A percentile compares a stretch with the other conserved stretches of the same genome.
Conservation (phyloP, 2,888 invertebrate genomes). For the Galeopsomyia nigrocyanea region DNA sequence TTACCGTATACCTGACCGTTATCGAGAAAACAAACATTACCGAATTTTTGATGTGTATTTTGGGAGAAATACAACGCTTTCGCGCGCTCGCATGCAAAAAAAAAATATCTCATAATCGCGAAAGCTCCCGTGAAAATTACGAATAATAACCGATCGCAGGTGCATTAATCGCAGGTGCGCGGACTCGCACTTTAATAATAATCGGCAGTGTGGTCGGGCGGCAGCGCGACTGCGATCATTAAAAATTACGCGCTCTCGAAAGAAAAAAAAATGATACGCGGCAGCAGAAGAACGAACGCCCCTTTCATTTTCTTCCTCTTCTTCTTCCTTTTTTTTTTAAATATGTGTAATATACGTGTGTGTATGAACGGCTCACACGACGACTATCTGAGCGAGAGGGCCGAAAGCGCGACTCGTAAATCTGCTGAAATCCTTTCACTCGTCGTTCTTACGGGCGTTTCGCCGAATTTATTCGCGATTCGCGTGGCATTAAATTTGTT, state of each 20-base stretch:
- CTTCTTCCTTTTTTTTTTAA: no score
- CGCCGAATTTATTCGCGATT: slow-evolving; percentile 38
- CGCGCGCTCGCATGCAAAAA: background rate
- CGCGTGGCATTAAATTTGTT: slow-evolving; percentile 37
- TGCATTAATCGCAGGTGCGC: slow-evolving; percentile 24
- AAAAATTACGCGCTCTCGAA: slow-evolving; percentile 27
- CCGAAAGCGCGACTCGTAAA: slow-evolving; percentile 18
- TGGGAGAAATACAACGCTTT: slow-evolving; percentile 7
- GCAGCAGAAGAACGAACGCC: background rate
- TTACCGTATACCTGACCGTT: slow-evolving; percentile 33
- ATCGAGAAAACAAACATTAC: slow-evolving; percentile 41
- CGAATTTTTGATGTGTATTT: slow-evolving; percentile 26
- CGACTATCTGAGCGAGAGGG: background rate
- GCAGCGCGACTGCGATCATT: slow-evolving; percentile 21
- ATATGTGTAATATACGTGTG: no score
- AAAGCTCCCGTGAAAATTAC: slow-evolving; percentile 37
- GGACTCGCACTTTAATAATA: slow-evolving; percentile 14
- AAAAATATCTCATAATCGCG: background rate
- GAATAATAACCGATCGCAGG: slow-evolving; percentile 9
- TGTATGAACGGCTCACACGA: no score
- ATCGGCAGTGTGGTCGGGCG: background rate
- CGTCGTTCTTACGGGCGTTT: slow-evolving; percentile 21
- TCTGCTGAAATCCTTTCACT: slow-evolving; percentile 35
- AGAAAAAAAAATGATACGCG: slow-evolving; percentile 12
- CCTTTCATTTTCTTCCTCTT: slow-evolving; percentile 11